These are phyloP conservation scores for Cinara cedri DNA, from an alignment of 2,888 invertebrate species.

Conservation along the genomic window DNA sequence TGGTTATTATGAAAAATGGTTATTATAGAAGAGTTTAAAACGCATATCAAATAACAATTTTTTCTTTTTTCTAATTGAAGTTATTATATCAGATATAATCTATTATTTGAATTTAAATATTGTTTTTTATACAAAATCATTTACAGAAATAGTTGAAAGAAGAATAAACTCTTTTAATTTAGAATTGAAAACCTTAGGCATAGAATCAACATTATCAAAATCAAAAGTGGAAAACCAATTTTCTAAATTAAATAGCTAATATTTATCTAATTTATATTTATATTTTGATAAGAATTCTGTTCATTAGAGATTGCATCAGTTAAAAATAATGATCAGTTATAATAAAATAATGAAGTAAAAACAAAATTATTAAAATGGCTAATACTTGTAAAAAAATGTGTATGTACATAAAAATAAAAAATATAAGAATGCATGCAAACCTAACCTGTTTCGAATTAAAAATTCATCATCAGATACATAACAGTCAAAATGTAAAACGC, in stretches of 20 bases:
- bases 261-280: slow-evolving; percentile 24
- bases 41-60: neutral
- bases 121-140: neutral
- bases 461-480: no score
- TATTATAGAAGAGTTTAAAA: neutral
- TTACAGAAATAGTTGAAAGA: slow-evolving; percentile 13
- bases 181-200: slow-evolving; percentile 1
- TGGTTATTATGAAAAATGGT: neutral
- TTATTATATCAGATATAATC: neutral
- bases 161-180: slow-evolving; percentile 13
- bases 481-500: no score
- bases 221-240: neutral
- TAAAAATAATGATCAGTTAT: no score
- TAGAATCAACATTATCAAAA: neutral
- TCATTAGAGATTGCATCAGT: neutral
- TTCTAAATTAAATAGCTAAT: neutral
- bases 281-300: no score
- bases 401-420: no score
- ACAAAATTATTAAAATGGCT: no score
- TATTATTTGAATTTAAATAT: neutral
- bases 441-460: no score
- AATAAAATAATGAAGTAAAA: no score
- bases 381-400: no score
- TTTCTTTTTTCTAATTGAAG: neutral
- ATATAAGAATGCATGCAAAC: no score